A percentile compares a stretch with the other conserved stretches of the same genome.
These are phyloP conservation scores for Campoletis sonorensis DNA, from an alignment of 1,140 invertebrate species.

Conservation along the genomic window DNA sequence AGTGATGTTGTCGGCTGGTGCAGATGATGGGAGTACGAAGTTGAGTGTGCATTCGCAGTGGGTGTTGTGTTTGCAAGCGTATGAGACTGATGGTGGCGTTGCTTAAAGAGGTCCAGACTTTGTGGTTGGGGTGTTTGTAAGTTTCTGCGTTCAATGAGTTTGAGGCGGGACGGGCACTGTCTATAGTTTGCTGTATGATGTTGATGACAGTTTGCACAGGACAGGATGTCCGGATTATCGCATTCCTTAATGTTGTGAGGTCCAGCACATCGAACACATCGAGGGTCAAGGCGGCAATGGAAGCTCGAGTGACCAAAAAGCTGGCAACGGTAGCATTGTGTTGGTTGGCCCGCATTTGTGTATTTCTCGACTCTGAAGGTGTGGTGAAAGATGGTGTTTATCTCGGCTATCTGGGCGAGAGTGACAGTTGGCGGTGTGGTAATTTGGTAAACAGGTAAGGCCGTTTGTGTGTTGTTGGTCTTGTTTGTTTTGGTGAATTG, in stretches of 20 bases:
- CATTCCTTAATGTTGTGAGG: constrained; percentile 3
- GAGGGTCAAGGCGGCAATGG: not conserved
- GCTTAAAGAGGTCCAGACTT: too few species aligned
- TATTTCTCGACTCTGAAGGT: constrained; percentile 22
- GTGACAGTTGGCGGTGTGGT: not conserved
- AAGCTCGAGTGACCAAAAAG: constrained; percentile 21
- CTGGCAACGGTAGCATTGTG: constrained; percentile 33
- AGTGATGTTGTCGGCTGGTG: too few species aligned
- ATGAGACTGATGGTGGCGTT: too few species aligned
- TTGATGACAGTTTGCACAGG: not conserved
- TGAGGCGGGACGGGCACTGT: not conserved
- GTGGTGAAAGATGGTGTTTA: constrained; percentile 1
- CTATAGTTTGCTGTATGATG: not conserved
- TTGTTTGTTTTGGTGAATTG: constrained; percentile 4
- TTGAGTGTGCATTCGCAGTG: too few species aligned
- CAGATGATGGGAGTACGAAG: too few species aligned
- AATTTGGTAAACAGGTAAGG: constrained; percentile 7
- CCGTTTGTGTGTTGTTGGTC: not conserved
- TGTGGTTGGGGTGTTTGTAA: too few species aligned
- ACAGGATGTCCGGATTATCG: not conserved
- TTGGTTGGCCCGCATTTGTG: constrained; percentile 2
- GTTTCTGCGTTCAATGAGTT: too few species aligned
- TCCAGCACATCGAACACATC: constrained; percentile 28
- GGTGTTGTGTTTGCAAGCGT: too few species aligned
- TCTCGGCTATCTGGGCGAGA: not conserved